Evolutionary conservation across 2,113 vertebrate species (phyloP), one percentile per base, ranked within the genome.

Genomic region (Neoarius graeffei): DNA sequence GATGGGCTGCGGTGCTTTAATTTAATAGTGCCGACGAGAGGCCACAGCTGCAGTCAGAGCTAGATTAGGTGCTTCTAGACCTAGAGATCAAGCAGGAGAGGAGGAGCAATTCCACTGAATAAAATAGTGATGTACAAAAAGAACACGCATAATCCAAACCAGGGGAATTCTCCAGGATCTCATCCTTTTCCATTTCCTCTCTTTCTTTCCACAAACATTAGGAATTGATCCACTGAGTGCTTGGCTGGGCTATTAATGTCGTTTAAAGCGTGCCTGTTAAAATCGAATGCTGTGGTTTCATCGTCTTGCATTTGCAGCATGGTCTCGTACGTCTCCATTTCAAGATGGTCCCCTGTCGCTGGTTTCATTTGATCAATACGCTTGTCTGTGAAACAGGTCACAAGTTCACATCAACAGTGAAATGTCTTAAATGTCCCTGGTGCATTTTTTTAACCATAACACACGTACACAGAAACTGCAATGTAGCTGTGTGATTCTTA

Each of bases 51-150:
- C 95, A 95, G 95, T 96, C 95, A 94, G 94, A 14, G 90, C 95
- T 95, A 96, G 96, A 97, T 97, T 96, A 96, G 96, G 95, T 96
- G 94, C 94, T 94, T 95, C 94, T 86, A 87, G 97, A 87, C 96
- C 95, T 96, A 97, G 97, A 98, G 97, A 98, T 99, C 96, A 99
- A 96, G 94, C 95, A 96, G 95, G 95, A 96, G 96, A 97, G 97
- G 97, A 97, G 96, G 92, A 95, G 91, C 71, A 92, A 94, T 93
- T 89, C 92, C 90, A 94, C 94, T 95, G 69, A 88, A 90, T 93
- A 90, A 85, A 80, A 62, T 60, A 66, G n/a, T 74, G 83, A 87
- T 57, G 86, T 84, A 87, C 89, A 83, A 92, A 90, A 85, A 8
- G 57, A 74, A 85, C 57, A 87, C 60, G 60, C 17, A 19, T 13